Evolutionary conservation across 2,888 invertebrate species (phyloP).

Genomic region (Sepioteuthis lessoniana): DNA sequence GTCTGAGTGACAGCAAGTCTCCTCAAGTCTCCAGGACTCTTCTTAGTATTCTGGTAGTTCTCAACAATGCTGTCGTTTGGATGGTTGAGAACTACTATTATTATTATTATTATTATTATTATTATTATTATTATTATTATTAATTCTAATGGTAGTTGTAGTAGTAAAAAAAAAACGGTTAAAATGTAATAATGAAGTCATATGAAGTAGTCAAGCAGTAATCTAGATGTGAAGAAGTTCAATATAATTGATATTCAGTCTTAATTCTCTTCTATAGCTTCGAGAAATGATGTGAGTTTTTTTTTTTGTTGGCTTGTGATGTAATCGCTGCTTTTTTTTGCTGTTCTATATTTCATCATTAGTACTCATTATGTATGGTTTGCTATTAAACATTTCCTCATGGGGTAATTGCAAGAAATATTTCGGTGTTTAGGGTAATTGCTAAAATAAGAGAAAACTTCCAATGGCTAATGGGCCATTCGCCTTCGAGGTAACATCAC

Average conservation of each 20-base stretch:
- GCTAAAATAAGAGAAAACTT: slow-evolving; percentile 15
- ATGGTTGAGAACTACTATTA: too few relatives aligned
- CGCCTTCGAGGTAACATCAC: background rate
- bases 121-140: too few relatives aligned
- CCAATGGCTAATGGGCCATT: background rate
- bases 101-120: too few relatives aligned
- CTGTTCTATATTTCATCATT: background rate
- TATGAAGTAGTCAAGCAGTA: background rate
- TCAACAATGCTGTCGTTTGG: too few relatives aligned
- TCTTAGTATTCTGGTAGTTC: too few relatives aligned
- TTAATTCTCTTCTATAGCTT: background rate
- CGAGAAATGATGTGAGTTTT: background rate
- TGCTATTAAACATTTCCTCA: background rate
- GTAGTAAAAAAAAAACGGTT: background rate
- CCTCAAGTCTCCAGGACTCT: too few relatives aligned
- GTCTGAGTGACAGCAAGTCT: too few relatives aligned
- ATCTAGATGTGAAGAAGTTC: background rate
- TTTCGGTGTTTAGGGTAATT: slow-evolving; percentile 12
- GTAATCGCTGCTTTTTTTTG: background rate
- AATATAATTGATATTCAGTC: background rate
- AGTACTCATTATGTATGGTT: background rate
- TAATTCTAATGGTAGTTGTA: too few relatives aligned
- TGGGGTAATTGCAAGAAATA: background rate
- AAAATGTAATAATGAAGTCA: background rate
- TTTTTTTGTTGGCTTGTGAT: background rate